Evolutionary conservation across 2,888 invertebrate species (phyloP), one percentile per base, ranked within the genome.

Genomic region (Halictus quadricinctus): DNA sequence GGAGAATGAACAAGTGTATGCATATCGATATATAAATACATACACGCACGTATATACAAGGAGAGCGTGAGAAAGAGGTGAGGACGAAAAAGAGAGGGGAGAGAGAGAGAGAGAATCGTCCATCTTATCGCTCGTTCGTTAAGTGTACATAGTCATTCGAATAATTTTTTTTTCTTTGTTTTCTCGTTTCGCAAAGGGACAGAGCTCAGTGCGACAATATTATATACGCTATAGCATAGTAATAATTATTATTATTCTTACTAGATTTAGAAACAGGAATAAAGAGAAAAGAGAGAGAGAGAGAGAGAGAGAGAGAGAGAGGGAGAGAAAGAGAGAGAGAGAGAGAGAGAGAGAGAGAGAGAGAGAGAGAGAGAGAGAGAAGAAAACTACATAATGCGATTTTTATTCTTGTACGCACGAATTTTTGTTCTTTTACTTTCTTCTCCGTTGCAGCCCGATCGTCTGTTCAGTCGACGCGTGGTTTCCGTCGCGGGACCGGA

Each of bases 71-170:
- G 60, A 58, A 50, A 18, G 21, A 21, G 54, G 1, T 0, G 6
- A 6, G 54, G 2, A 21, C 2, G 21, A 18, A 10, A 66, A 4
- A 18, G 43, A n/a, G n/a, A 70, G 60, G 13, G 12, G 60, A 1
- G 13, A 36, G 29, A 36, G 18, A 36, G 18, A 21, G 21, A 66
- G 18, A 36, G 43, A 60, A 66, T 70, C 36, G 25, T 75, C 75
- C 80, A 80, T 48, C 79, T 79, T 79, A 76, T 85, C 69, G 60
- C 48, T 60, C 72, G 60, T 75, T 80, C 64, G 60, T 80, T 78
- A 80, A 80, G 72, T 86, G 85, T 85, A 86, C 69, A 86, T 86
- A 86, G 78, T 76, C 85, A 58, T 73, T 78, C 15, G 54, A 74
- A 78, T 36, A 69, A 66, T 70, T 70, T n/a, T 50, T 58, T 46